phyloP scores from a whole-genome alignment of 2,113 vertebrate species.

The Oxyura jamaicensis region DNA sequence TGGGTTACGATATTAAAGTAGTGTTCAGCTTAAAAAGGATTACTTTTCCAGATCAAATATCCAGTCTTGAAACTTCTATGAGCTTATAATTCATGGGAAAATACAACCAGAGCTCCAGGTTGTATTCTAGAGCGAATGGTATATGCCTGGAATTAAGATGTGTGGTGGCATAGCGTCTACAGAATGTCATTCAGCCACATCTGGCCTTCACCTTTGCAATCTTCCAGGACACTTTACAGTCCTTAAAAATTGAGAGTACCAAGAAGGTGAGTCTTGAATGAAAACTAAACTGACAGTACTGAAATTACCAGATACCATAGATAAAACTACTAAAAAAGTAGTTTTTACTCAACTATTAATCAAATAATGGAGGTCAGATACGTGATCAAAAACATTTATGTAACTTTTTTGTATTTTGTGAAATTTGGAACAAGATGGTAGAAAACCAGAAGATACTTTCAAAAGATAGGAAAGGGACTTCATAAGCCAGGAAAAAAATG shows the following conservation, averaged over 20 bases:
- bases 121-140: not conserved
- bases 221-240: not conserved
- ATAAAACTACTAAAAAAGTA: not conserved
- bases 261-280: not conserved
- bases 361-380: not conserved
- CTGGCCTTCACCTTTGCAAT: not conserved
- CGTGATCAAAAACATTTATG: not conserved
- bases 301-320: not conserved
- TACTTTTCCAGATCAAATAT: not conserved
- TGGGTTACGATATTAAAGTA: not conserved
- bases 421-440: not conserved
- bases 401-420: not conserved
- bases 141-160: not conserved
- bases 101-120: not conserved
- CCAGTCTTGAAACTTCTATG: not conserved
- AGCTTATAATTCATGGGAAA: not conserved
- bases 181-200: not conserved
- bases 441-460: not conserved
- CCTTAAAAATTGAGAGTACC: not conserved
- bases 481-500: not conserved
- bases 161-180: not conserved
- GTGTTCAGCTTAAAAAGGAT: not conserved
- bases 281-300: not conserved
- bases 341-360: not conserved
- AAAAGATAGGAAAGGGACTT: not conserved